These are phyloP conservation scores for Nasonia vitripennis DNA, from an alignment of 1,140 invertebrate species.

Conservation along the genomic window DNA sequence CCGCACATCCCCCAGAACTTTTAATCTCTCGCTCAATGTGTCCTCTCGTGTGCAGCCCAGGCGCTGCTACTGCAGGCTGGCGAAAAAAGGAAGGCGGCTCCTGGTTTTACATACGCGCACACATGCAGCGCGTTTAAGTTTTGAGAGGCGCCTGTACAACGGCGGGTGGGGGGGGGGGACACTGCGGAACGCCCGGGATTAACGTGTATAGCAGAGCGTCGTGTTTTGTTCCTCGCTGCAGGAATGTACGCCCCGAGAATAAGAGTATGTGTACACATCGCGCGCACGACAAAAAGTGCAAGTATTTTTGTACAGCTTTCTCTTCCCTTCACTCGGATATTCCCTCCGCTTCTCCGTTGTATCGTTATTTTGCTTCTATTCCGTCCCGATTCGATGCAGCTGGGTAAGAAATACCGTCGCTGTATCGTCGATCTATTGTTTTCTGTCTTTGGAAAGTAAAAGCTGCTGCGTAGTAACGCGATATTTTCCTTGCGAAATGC, in stretches of 20 bases:
- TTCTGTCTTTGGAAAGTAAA: not conserved
- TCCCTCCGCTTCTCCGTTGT: not conserved
- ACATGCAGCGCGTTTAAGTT: constrained; percentile 11
- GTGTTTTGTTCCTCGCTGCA: not conserved
- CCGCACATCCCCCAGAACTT: constrained; percentile 7
- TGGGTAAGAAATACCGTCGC: not conserved
- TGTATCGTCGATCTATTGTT: not conserved
- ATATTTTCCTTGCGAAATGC: not conserved
- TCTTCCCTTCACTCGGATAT: too few relatives aligned
- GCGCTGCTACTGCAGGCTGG: not conserved
- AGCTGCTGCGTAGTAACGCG: not conserved
- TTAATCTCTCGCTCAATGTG: constrained; percentile 32
- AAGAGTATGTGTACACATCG: not conserved
- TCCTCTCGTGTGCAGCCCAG: not conserved
- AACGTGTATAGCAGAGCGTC: not conserved
- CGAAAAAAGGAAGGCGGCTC: not conserved
- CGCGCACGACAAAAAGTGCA: not conserved
- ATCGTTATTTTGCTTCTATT: constrained; percentile 10
- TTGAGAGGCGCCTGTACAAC: not conserved
- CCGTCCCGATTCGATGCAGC: not conserved
- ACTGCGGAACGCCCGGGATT: not conserved
- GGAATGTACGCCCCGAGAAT: not conserved
- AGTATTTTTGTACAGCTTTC: not conserved
- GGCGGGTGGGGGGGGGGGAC: too few relatives aligned
- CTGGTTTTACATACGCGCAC: not conserved